phyloP scores from a whole-genome alignment of 2,797 vertebrate species.

The Morelia viridis region DNA sequence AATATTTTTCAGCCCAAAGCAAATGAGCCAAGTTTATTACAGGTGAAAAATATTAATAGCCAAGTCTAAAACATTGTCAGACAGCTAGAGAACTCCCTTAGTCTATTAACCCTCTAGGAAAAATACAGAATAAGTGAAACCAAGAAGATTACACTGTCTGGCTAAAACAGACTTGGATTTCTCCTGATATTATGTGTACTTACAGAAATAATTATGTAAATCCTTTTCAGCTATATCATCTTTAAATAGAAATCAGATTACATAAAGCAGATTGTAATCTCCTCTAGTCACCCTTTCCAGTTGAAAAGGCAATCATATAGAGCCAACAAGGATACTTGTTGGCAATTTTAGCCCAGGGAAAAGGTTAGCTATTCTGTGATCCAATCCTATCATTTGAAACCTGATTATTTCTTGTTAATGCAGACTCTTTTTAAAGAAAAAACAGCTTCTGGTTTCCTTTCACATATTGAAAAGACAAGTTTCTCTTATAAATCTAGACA shows the following conservation, averaged over 20 bases:
- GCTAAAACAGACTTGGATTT: slow-evolving; percentile 61
- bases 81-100: slow-evolving; percentile 67
- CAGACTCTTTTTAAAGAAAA: slow-evolving; percentile 29
- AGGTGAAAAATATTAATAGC: slow-evolving; percentile 42
- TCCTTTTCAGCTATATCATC: slow-evolving; percentile 70
- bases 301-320: slow-evolving; percentile 56
- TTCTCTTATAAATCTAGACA: slow-evolving; percentile 60
- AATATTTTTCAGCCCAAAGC: slow-evolving; percentile 20
- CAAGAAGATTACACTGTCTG: slow-evolving; percentile 35
- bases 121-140: slow-evolving; percentile 35
- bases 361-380: slow-evolving; percentile 49
- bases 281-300: slow-evolving; percentile 60
- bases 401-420: not conserved
- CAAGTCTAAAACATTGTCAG: slow-evolving; percentile 46
- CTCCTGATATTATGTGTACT: slow-evolving; percentile 66
- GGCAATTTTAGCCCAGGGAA: slow-evolving; percentile 60
- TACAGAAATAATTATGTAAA: slow-evolving; percentile 77
- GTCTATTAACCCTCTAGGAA: slow-evolving; percentile 61
- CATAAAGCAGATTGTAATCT: slow-evolving; percentile 70
- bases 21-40: slow-evolving; percentile 27
- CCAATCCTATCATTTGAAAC: slow-evolving; percentile 38
- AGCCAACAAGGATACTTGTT: slow-evolving; percentile 66
- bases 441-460: slow-evolving; percentile 35
- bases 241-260: slow-evolving; percentile 75
- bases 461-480: slow-evolving; percentile 55